Evolutionary conservation across 92 coral and sea anemone genomes (phyloP).

Genomic region (Epizoanthus ramosus): DNA sequence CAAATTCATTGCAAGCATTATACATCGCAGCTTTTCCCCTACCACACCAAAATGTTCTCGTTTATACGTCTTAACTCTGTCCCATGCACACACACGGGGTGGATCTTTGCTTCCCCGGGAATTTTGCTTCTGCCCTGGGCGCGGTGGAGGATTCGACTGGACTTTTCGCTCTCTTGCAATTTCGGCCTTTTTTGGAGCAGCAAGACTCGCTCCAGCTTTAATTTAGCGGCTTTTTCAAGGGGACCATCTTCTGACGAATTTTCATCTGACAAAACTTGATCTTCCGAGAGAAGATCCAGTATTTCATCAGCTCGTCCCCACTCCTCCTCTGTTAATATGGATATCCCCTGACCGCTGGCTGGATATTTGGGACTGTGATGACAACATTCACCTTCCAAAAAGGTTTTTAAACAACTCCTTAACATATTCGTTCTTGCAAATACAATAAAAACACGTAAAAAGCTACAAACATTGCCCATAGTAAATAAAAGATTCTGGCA

Average conservation of each 20-base stretch:
- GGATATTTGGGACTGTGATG: slow-evolving; percentile 24
- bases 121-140: slow-evolving; percentile 27
- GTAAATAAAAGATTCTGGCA: slow-evolving; percentile 32
- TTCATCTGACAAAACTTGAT: slow-evolving; percentile 11
- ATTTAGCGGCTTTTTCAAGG: slow-evolving; percentile 7
- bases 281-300: slow-evolving; percentile 1
- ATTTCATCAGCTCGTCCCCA: not conserved
- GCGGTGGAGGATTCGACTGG: slow-evolving; percentile 23
- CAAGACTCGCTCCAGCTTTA: not conserved
- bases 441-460: slow-evolving; percentile 20
- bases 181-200: no score
- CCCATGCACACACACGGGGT: no score
- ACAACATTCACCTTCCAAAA: slow-evolving; percentile 1
- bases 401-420: not conserved
- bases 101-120: slow-evolving; percentile 8
- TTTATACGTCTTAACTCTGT: slow-evolving; percentile 23
- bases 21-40: slow-evolving; percentile 31
- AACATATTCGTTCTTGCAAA: not conserved
- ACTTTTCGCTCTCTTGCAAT: slow-evolving; percentile 16
- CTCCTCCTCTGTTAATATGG: not conserved
- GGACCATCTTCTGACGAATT: slow-evolving; percentile 5
- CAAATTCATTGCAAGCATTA: slow-evolving; percentile 30
- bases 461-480: slow-evolving; percentile 23
- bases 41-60: slow-evolving; percentile 24
- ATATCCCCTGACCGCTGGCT: slow-evolving; percentile 21